phyloP scores from a whole-genome alignment of 2,113 vertebrate genomes.

The Pycnonotus jocosus region DNA sequence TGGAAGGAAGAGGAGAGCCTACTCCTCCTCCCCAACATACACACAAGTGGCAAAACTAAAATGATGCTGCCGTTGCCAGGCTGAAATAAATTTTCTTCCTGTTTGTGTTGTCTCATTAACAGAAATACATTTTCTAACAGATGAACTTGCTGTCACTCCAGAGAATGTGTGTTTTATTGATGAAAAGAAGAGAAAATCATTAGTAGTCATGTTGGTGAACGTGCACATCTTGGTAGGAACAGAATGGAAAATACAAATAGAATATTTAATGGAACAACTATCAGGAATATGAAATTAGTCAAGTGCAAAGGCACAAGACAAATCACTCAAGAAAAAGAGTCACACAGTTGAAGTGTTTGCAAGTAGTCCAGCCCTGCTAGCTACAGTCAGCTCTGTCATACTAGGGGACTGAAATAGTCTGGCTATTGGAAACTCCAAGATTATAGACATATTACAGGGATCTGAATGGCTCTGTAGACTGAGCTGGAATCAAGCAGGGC shows the following conservation, averaged over 20 bases:
- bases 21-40: rapidly evolving
- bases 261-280: slow-evolving; percentile 20
- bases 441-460: background rate
- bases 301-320: background rate
- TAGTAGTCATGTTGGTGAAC: slow-evolving; percentile 3
- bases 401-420: background rate
- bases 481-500: background rate
- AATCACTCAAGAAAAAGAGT: background rate
- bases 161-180: slow-evolving; percentile 15
- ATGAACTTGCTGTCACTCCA: background rate
- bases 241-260: slow-evolving; percentile 31
- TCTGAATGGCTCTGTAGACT: background rate
- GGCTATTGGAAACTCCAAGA: background rate
- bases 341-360: background rate
- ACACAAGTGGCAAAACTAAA: background rate
- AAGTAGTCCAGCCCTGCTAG: background rate
- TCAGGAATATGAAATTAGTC: background rate
- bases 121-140: background rate
- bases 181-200: slow-evolving; percentile 39
- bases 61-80: background rate
- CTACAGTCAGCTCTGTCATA: background rate
- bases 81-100: background rate
- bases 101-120: slow-evolving; percentile 26
- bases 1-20: background rate
- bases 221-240: background rate